Evolutionary conservation across 2,113 vertebrate genomes (phyloP).

Genomic region (Smithornis capensis): DNA sequence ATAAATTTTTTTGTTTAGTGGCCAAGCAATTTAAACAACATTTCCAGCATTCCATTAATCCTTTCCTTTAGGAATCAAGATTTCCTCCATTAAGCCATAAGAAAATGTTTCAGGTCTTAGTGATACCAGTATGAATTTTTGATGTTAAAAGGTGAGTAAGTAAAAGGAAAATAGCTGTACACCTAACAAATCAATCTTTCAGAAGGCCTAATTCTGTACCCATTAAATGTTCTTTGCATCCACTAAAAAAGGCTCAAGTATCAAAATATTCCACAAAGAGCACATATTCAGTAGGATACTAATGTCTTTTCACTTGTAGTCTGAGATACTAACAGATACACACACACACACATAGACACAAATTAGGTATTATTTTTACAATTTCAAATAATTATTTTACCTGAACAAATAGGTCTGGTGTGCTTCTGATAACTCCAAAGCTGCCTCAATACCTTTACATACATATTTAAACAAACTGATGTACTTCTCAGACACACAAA

Average conservation of each 20-base stretch:
- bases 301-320: background rate
- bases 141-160: conserved; percentile 3
- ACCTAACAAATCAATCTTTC: conserved; percentile 36
- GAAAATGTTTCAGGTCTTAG: background rate
- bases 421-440: background rate
- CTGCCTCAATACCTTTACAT: background rate
- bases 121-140: conserved; percentile 40
- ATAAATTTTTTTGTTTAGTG: background rate
- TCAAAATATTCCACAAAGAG: background rate
- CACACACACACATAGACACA: background rate
- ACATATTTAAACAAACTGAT: conserved; percentile 20
- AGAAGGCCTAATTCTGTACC: conserved; percentile 1
- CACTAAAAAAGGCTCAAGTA: background rate
- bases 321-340: background rate
- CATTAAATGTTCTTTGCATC: background rate
- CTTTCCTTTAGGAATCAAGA: conserved; percentile 33
- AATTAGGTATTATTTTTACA: background rate
- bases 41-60: conserved; percentile 48
- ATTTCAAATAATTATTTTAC: background rate
- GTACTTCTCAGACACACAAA: background rate
- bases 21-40: conserved; percentile 15
- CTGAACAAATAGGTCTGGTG: background rate
- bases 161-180: background rate
- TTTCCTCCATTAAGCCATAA: conserved; percentile 43
- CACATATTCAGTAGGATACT: background rate